Base-by-base conservation (phyloP, 2,113 vertebrate species). In the Spea bombifrons region DNA sequence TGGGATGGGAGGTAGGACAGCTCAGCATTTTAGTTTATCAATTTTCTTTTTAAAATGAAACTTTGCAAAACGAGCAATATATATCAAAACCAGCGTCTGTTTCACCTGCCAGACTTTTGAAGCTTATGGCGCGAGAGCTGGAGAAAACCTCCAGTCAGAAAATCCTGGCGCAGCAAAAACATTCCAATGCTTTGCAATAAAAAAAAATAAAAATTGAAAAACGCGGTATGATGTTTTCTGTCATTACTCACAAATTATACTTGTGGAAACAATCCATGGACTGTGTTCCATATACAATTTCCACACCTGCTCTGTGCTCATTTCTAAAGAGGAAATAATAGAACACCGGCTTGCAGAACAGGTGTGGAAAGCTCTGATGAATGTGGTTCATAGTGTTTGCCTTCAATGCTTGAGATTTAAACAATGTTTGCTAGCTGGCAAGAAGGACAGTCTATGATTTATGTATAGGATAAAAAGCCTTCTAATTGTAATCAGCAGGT, bases 151-250 rank as follows among this genome's bases (percentile, higher is more conserved):
- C 78, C 49, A 82, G 17, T 9, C 16, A 79, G 75, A 66, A 70
- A 73, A 70, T 72, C 73, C 78, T 79, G 77, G 63, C 17, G 3
- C 8, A 76, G 5, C 81, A 71, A 76, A 83, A 63, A 17, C 57
- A 80, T 74, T n/a, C 53, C 75, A 74, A 53, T 73, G 80, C 1
- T 61, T 2, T 87, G 75, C 7, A 71, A 81, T 84, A 83, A 83
- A 59, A 86, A 84, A 47, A 5, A 50, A n/a, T n/a, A n/a, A n/a
- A 74, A 67, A 73, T 77, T 83, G 66, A 80, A 84, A 78, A 81
- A 4, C 16, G 61, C 72, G 83, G 79, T 83, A 83, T 73, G 5
- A 69, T 80, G n/a, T 44, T 64, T 78, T 75, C 81, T 80, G 76
- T 71, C 46, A 59, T 13, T 53, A 53, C 76, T 84, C 71, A 76